These are phyloP conservation scores for Sebastes steindachneri DNA, from an alignment of 2,797 vertebrate species.

Conservation along the genomic window DNA sequence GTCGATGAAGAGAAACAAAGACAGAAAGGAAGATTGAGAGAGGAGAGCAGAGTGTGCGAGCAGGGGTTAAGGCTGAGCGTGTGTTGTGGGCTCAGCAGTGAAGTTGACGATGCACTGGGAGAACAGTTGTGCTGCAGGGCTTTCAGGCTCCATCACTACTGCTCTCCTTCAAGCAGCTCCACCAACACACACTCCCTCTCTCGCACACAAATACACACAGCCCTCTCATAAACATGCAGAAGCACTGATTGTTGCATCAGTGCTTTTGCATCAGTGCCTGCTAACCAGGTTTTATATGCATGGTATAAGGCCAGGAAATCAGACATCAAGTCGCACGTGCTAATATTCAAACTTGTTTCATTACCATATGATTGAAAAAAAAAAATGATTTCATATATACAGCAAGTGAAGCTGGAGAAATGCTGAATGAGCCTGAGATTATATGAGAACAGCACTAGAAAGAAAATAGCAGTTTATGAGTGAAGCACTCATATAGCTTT, in stretches of 20 bases:
- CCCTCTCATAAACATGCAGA: conserved; percentile 63
- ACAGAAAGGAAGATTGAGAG: conserved; percentile 38
- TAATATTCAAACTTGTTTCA: conserved; percentile 9
- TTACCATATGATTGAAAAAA: neutral
- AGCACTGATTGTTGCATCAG: conserved; percentile 63
- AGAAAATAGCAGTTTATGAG: conserved; percentile 37
- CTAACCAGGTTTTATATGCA: conserved; percentile 45
- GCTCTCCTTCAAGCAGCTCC: conserved; percentile 82
- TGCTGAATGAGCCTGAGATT: neutral
- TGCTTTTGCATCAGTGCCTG: conserved; percentile 32
- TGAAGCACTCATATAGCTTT: conserved; percentile 37
- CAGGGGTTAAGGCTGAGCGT: conserved; percentile 67
- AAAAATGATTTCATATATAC: neutral
- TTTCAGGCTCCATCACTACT: conserved; percentile 82
- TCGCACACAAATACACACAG: conserved; percentile 34
- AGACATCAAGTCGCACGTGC: conserved; percentile 4
- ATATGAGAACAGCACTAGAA: neutral
- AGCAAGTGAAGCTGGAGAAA: neutral
- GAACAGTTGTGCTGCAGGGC: conserved; percentile 82
- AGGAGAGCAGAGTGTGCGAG: conserved; percentile 44
- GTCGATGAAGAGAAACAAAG: conserved; percentile 30
- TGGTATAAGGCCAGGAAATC: conserved; percentile 18
- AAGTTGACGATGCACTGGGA: conserved; percentile 81
- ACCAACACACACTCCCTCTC: conserved; percentile 49
- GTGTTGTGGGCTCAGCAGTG: conserved; percentile 72